Evolutionary conservation across 2,797 vertebrate genomes (phyloP).

Genomic region (Phoxinus dragarum): DNA sequence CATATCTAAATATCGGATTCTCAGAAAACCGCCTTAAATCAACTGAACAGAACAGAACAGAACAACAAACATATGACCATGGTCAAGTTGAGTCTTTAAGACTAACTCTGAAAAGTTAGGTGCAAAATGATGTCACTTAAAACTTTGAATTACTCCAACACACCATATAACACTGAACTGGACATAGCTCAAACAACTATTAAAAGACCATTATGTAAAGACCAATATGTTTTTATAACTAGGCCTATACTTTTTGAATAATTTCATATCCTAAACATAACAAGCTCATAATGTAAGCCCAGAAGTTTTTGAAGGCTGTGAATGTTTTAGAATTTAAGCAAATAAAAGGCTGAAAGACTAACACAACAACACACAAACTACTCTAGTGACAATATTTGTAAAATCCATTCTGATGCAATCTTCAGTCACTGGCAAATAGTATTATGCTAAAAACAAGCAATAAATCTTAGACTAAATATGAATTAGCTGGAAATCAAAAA

Average conservation of each 20-base stretch:
- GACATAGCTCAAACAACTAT: neutral
- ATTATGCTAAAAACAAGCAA: neutral
- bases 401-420: neutral
- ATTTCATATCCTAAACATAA: neutral
- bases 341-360: constrained; percentile 1
- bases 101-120: neutral
- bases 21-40: constrained; percentile 14
- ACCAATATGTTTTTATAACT: neutral
- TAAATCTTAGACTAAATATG: neutral
- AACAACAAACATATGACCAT: constrained; percentile 6
- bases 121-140: neutral
- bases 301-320: neutral
- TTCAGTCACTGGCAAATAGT: neutral
- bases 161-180: neutral
- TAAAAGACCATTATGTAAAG: neutral
- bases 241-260: neutral
- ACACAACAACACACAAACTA: neutral
- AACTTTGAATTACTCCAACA: neutral
- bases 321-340: neutral
- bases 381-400: neutral
- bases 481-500: neutral
- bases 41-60: neutral
- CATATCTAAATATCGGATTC: constrained; percentile 16
- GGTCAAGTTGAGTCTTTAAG: neutral
- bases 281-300: neutral